A percentile compares a stretch with the other conserved stretches of the same genome.
These are phyloP conservation scores for Melanargia galathea DNA, from an alignment of 2,888 invertebrate species.

Conservation along the genomic window DNA sequence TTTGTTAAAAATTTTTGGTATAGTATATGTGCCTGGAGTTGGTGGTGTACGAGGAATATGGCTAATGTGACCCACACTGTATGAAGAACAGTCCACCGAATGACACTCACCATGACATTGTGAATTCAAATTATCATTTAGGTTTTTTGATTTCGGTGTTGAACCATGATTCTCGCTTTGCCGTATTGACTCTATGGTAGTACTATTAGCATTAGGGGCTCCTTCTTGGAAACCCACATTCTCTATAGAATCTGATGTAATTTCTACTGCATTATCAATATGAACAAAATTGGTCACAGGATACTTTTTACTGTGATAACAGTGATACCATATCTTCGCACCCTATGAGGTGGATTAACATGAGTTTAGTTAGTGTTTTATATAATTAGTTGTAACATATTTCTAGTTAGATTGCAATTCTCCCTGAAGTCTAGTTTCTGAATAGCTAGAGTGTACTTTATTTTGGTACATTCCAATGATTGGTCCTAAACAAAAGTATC, in stretches of 20 bases:
- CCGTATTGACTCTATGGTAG: constrained; percentile 35
- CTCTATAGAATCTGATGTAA: constrained; percentile 35
- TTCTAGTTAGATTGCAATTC: constrained; percentile 52
- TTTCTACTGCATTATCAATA: constrained; percentile 56
- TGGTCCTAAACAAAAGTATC: constrained; percentile 54
- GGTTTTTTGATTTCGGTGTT: constrained; percentile 23
- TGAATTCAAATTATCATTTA: constrained; percentile 14
- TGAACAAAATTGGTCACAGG: constrained; percentile 69
- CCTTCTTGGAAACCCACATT: constrained; percentile 36
- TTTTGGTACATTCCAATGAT: constrained; percentile 53
- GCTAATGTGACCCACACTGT: constrained; percentile 64
- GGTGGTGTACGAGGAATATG: constrained; percentile 71
- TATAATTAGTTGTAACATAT: constrained; percentile 49
- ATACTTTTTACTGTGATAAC: constrained; percentile 71
- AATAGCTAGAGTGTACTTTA: constrained; percentile 60
- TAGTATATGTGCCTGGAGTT: constrained; percentile 59
- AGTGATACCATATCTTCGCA: constrained; percentile 69
- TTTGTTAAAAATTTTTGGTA: constrained; percentile 58
- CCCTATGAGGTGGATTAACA: constrained; percentile 64
- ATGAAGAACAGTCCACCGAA: constrained; percentile 41
- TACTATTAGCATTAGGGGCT: constrained; percentile 41
- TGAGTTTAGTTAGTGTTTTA: constrained; percentile 18
- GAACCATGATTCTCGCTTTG: constrained; percentile 25
- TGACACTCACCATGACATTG: constrained; percentile 33
- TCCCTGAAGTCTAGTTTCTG: constrained; percentile 70